Evolutionary conservation across 1,140 invertebrate species (phyloP).

Genomic region (Drosophila aff.): DNA sequence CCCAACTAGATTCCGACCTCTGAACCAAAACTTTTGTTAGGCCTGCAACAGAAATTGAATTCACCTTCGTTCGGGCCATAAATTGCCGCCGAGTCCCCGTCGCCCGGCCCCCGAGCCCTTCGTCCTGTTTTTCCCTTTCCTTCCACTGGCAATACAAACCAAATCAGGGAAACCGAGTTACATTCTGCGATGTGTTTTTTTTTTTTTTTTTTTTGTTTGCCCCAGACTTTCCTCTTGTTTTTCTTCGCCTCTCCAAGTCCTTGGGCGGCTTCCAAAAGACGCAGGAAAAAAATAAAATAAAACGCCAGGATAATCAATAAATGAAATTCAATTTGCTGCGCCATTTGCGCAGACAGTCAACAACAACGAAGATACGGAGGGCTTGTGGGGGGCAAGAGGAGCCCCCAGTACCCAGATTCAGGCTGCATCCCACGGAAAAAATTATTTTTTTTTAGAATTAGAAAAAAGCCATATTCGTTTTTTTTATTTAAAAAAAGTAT

Average conservation of each 20-base stretch:
- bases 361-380: constrained; percentile 29
- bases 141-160: constrained; percentile 39
- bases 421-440: constrained; percentile 29
- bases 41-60: constrained; percentile 66
- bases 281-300: constrained; percentile 67
- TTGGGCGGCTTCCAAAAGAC: constrained; percentile 45
- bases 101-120: background rate
- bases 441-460: background rate
- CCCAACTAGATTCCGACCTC: constrained; percentile 27
- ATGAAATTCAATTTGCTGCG: constrained; percentile 84
- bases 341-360: constrained; percentile 79
- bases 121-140: background rate
- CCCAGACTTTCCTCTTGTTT: constrained; percentile 15
- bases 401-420: constrained; percentile 9
- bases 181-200: constrained; percentile 53
- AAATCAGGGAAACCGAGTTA: constrained; percentile 61
- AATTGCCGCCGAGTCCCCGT: constrained; percentile 46
- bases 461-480: background rate
- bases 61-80: constrained; percentile 73
- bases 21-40: constrained; percentile 41
- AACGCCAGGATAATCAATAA: constrained; percentile 83
- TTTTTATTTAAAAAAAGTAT: background rate
- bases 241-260: constrained; percentile 33
- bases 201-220: constrained; percentile 1
- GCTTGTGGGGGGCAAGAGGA: background rate